Conservation (phyloP, 2,113 vertebrate species). For the Peromyscus leucopus region DNA sequence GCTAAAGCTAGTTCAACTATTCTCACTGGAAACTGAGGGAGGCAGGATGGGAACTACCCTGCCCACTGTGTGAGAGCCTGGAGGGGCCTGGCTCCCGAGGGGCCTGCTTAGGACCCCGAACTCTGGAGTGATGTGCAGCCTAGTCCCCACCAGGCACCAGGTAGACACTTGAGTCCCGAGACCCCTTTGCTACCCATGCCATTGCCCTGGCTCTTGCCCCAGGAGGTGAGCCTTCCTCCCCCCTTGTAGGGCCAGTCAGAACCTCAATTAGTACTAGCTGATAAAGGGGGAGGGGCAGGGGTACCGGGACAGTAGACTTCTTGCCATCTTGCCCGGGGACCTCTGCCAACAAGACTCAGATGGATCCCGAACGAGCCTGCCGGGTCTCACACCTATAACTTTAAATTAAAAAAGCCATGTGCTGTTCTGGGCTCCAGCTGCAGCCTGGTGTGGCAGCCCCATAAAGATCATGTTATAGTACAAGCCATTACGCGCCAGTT, state of each 20-base stretch:
- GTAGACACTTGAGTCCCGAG: rapidly evolving
- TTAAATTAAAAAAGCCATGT: constrained; percentile 86
- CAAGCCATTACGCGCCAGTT: constrained; percentile 85
- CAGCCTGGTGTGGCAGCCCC: constrained; percentile 77
- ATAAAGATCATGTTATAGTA: constrained; percentile 85
- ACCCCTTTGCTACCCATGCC: background rate
- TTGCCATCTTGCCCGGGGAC: rapidly evolving
- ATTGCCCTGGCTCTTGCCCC: rapidly evolving
- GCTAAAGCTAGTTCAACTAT: background rate
- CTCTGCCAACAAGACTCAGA: background rate
- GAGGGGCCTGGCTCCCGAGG: background rate
- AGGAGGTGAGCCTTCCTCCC: background rate
- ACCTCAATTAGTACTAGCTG: background rate
- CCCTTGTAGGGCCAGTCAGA: background rate
- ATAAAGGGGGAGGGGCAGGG: too few species aligned
- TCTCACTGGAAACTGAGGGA: too few species aligned
- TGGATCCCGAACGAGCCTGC: background rate
- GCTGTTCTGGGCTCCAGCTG: constrained; percentile 77
- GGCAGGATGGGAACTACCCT: background rate
- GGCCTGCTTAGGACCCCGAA: background rate
- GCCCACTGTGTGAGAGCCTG: background rate
- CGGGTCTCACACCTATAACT: constrained; percentile 82
- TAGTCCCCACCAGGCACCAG: too few species aligned
- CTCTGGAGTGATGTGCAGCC: background rate
- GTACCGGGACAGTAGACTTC: rapidly evolving